Percentiles rank a stretch among this genome's conserved stretches.
These are phyloP conservation scores for Cheilosia grossa DNA, from an alignment of 2,888 invertebrate genomes.

Conservation along the genomic window DNA sequence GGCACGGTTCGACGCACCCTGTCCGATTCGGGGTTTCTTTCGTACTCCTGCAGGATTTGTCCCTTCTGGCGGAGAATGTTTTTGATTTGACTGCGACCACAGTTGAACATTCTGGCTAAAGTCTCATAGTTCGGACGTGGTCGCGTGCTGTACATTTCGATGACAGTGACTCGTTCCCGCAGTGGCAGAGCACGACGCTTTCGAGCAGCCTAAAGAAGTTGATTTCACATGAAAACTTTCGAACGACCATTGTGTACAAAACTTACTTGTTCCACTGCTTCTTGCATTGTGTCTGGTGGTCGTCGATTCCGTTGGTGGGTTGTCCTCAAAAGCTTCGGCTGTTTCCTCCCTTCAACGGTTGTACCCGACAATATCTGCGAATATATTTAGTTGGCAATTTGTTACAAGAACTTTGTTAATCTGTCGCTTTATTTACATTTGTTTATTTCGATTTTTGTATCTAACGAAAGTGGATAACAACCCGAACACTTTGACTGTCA, in stretches of 20 bases:
- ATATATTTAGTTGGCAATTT: neutral
- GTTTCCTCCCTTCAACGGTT: conserved; percentile 20
- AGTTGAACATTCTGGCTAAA: conserved; percentile 67
- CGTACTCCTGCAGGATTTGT: conserved; percentile 64
- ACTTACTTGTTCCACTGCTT: conserved; percentile 51
- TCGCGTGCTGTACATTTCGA: conserved; percentile 62
- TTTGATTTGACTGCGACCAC: conserved; percentile 71
- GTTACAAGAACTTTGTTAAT: neutral
- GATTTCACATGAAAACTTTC: neutral
- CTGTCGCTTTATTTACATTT: conserved; percentile 52
- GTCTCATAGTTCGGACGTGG: conserved; percentile 68
- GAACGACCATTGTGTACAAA: neutral
- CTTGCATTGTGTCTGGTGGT: conserved; percentile 52
- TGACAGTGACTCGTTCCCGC: conserved; percentile 61
- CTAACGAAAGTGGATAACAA: conserved; percentile 54
- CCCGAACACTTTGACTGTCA: conserved; percentile 69
- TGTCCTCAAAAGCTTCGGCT: conserved; percentile 40
- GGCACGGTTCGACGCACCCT: conserved; percentile 62
- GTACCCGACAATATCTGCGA: conserved; percentile 36
- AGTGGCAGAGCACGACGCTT: conserved; percentile 61
- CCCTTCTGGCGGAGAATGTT: conserved; percentile 67
- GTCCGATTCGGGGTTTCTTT: conserved; percentile 58
- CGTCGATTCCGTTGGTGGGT: conserved; percentile 41
- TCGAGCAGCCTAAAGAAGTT: conserved; percentile 35
- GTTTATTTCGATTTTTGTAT: conserved; percentile 38